Percentiles rank a stretch among this genome's conserved stretches.
Conservation (phyloP, 2,888 invertebrate genomes). For the Drosophila trichaetosa region DNA sequence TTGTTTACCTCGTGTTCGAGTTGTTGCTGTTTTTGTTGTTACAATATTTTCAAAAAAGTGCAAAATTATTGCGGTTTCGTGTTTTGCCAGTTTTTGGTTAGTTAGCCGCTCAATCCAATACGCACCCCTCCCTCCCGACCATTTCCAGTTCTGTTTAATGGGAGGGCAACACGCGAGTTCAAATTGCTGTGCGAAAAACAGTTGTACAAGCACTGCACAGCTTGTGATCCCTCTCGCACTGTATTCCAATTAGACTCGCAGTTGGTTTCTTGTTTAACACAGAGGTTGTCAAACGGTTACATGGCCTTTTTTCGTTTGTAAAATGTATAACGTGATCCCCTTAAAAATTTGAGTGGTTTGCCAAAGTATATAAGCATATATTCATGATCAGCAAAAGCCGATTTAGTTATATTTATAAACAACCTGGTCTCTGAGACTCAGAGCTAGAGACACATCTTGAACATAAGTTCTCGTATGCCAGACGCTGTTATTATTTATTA, state of each 20-base stretch:
- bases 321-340: not conserved
- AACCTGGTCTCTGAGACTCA: not conserved
- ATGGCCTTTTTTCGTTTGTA: not conserved
- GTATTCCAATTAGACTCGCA: constrained; percentile 6
- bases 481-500: not conserved
- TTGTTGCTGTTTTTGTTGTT: constrained; percentile 32
- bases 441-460: not conserved
- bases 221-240: not conserved
- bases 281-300: not conserved
- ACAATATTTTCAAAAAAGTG: constrained; percentile 62
- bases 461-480: not conserved
- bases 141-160: constrained; percentile 57
- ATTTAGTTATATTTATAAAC: not conserved
- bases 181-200: constrained; percentile 34
- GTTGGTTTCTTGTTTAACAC: not conserved
- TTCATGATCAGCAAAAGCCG: not conserved
- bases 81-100: constrained; percentile 41
- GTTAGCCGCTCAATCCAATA: not conserved
- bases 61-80: constrained; percentile 80
- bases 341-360: not conserved
- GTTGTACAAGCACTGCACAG: constrained; percentile 12
- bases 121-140: not conserved
- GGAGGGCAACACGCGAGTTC: constrained; percentile 62
- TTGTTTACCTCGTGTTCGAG: constrained; percentile 2
- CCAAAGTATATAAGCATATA: not conserved